Base-by-base conservation (phyloP, 2,113 vertebrate genomes). In the Glaucomys volans region DNA sequence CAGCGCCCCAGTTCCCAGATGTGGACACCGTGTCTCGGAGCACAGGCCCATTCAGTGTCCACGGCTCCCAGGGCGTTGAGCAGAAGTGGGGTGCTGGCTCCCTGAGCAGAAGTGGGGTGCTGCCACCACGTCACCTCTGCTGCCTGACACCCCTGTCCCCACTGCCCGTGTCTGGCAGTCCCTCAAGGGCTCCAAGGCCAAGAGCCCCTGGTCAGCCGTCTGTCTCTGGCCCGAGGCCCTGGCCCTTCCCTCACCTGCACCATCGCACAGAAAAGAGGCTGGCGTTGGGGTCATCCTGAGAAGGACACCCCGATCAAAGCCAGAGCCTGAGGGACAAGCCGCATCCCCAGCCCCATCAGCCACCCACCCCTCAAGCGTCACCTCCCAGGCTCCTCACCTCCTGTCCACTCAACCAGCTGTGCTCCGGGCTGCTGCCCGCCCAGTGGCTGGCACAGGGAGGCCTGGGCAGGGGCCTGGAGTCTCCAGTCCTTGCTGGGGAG, bases 1-100 rank as follows among this genome's bases (percentile, higher is more conserved):
- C 54, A 59, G 66, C 16, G 0, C n/a, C 0, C 76, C 59, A 12
- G 16, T 54, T 32, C 89, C 14, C 44, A 42, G 93, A 44, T 18
- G 35, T 42, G 79, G 22, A 74, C 8, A 88, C 28, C 12, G 24
- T 72, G 42, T 52, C 37, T 3, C 0, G 0, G 42, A 8, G 40
- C 14, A 28, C 30, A n/a, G 26, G n/a, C 59, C 6, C 12, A 3
- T 14, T 59, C 22, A 22, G 1, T 5, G n/a, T n/a, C n/a, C n/a
- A n/a, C n/a, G n/a, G n/a, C n/a, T 96, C 96, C 91, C 81, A 91
- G 90, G 75, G 20, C 35, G 95, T 69, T 14, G 35, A 52, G 40
- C 10, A 4, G 47, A 18, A 37, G 17, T 0, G 35, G 13, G 47
- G 8, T 24, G 10, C 79, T 59, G n/a, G 52, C n/a, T 14, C n/a